Conservation (phyloP, 2,797 vertebrate species). For the Bryconaethiops microstoma region DNA sequence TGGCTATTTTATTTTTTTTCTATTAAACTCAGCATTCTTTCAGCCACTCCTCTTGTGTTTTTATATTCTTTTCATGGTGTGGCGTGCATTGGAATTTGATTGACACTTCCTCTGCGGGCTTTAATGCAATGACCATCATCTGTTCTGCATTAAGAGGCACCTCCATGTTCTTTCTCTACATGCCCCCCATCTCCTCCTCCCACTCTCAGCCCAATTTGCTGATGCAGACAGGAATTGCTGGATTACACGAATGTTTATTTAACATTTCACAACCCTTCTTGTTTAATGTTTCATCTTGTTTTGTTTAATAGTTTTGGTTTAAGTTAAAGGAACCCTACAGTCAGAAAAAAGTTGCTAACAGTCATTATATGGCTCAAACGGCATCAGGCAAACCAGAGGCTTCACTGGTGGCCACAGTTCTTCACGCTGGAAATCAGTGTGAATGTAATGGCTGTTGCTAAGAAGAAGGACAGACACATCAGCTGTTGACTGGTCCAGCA, state of each 20-base stretch:
- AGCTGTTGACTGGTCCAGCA: not conserved
- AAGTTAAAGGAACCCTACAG: not conserved
- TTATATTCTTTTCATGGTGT: constrained; percentile 9
- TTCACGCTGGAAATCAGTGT: too few species aligned
- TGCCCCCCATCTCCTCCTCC: not conserved
- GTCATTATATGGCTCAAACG: too few species aligned
- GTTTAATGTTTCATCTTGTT: not conserved
- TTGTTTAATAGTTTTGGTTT: not conserved
- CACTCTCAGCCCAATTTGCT: constrained; percentile 11
- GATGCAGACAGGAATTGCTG: not conserved
- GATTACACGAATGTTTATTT: not conserved
- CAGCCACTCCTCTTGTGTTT: constrained; percentile 7
- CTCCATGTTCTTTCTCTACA: constrained; percentile 15
- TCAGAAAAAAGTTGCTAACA: not conserved
- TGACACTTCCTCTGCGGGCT: constrained; percentile 20
- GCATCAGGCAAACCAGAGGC: too few species aligned
- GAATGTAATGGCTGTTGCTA: not conserved
- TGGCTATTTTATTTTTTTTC: not conserved
- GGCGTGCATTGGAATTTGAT: constrained; percentile 2
- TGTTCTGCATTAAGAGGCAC: constrained; percentile 47
- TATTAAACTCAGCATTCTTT: not conserved
- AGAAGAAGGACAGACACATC: not conserved
- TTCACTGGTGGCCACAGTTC: too few species aligned
- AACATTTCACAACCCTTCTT: not conserved
- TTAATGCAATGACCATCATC: constrained; percentile 40